A percentile compares a stretch with the other conserved stretches of the same genome.
phyloP scores from a whole-genome alignment of 1,140 invertebrate species.

The Rhyacophila brunnea region DNA sequence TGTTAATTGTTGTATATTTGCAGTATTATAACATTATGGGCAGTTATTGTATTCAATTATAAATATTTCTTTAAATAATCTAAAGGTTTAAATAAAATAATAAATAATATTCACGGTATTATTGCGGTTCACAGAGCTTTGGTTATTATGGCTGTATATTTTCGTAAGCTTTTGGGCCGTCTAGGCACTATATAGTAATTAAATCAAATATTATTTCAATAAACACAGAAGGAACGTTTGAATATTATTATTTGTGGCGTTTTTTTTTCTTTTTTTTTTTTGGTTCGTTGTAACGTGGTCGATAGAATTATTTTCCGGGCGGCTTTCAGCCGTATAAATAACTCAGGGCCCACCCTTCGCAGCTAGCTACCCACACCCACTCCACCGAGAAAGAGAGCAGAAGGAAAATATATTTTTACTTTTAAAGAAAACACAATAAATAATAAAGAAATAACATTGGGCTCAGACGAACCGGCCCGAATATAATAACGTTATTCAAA shows the following conservation, averaged over 20 bases:
- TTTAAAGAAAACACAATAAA: conserved; percentile 37
- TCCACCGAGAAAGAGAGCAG: not conserved
- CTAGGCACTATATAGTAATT: too few species aligned
- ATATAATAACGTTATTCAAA: conserved; percentile 37
- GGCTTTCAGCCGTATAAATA: conserved; percentile 18
- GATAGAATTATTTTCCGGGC: conserved; percentile 18
- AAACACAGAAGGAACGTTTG: not conserved
- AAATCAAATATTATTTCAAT: not conserved
- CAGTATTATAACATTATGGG: too few species aligned
- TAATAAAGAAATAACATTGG: conserved; percentile 37
- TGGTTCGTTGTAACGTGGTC: conserved; percentile 14
- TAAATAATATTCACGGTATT: too few species aligned
- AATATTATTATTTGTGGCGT: conserved; percentile 3
- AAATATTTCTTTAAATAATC: too few species aligned
- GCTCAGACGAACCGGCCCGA: conserved; percentile 29
- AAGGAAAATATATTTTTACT: conserved; percentile 33
- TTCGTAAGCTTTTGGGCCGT: too few species aligned
- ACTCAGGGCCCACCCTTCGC: conserved; percentile 1
- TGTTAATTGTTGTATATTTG: too few species aligned
- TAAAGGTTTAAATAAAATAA: too few species aligned
- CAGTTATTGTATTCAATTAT: too few species aligned
- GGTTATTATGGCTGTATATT: too few species aligned
- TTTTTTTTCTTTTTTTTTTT: conserved; percentile 5
- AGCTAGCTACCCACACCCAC: conserved; percentile 4
- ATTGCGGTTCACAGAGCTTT: too few species aligned